Conservation (phyloP, 2,888 invertebrate species). For the Galeruca laticollis region DNA sequence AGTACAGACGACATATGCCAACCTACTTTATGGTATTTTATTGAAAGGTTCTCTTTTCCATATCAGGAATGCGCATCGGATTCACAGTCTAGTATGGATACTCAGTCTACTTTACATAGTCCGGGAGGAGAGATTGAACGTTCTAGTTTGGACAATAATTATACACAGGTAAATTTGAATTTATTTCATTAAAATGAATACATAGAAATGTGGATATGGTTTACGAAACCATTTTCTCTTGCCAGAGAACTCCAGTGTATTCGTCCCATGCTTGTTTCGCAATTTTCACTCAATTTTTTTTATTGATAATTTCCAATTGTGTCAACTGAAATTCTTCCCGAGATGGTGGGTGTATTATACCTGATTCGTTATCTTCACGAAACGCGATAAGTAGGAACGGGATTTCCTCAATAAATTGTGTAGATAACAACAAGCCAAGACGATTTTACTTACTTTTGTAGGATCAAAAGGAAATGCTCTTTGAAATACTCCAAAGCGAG, state of each 20-base stretch:
- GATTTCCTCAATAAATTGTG: conserved; percentile 29
- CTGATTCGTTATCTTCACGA: conserved; percentile 23
- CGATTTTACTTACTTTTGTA: conserved; percentile 24
- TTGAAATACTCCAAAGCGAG: conserved; percentile 35
- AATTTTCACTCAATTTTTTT: conserved; percentile 15
- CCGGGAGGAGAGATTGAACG: neutral
- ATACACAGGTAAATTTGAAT: neutral
- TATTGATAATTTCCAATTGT: conserved; percentile 10
- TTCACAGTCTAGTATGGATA: conserved; percentile 16
- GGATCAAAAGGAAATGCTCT: conserved; percentile 29
- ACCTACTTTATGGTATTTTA: conserved; percentile 9
- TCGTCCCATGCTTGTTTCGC: conserved; percentile 18
- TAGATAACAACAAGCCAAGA: conserved; percentile 16
- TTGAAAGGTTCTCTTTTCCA: neutral
- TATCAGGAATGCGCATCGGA: conserved; percentile 1
- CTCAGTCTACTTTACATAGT: conserved; percentile 7
- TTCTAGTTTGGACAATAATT: neutral
- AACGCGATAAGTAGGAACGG: conserved; percentile 22
- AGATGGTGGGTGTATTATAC: conserved; percentile 22
- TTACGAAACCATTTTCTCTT: conserved; percentile 17
- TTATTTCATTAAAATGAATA: conserved; percentile 9
- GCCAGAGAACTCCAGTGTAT: conserved; percentile 17
- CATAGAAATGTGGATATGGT: neutral
- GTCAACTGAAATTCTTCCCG: conserved; percentile 17
- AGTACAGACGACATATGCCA: neutral